A percentile compares a stretch with the other conserved stretches of the same genome.
Conservation (phyloP, 2,113 vertebrate species). For the Ranitomeya imitator region DNA sequence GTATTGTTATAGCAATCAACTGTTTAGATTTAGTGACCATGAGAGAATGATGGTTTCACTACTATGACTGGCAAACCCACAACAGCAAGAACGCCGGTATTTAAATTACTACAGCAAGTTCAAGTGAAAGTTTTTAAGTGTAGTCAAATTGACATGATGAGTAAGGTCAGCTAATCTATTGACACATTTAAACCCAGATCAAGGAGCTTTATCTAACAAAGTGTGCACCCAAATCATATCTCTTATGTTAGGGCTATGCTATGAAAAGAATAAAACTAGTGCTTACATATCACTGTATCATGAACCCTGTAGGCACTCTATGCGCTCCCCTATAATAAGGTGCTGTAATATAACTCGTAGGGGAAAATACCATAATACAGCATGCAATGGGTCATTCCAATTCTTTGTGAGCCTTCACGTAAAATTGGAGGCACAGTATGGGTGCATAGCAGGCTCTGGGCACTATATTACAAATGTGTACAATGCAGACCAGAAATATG, state of each 20-base stretch:
- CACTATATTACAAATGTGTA: not conserved
- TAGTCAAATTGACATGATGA: not conserved
- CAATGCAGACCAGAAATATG: not conserved
- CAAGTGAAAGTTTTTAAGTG: not conserved
- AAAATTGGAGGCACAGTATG: not conserved
- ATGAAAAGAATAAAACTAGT: no score
- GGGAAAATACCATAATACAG: no score
- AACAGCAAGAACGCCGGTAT: not conserved
- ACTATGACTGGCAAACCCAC: constrained; percentile 8
- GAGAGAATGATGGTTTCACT: not conserved
- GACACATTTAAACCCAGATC: not conserved
- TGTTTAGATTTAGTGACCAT: not conserved
- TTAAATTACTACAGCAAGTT: not conserved
- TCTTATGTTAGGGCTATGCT: no score
- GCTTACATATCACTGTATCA: no score
- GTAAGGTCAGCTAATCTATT: not conserved
- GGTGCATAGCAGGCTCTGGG: not conserved
- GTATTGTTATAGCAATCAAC: not conserved
- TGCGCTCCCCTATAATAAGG: no score
- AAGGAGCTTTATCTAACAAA: not conserved
- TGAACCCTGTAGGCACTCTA: no score
- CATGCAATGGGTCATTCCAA: no score
- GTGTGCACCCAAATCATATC: no score
- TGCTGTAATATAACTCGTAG: no score
- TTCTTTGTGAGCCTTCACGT: not conserved